phyloP scores from a whole-genome alignment of 2,888 invertebrate genomes.

The Drosophila barbarae region DNA sequence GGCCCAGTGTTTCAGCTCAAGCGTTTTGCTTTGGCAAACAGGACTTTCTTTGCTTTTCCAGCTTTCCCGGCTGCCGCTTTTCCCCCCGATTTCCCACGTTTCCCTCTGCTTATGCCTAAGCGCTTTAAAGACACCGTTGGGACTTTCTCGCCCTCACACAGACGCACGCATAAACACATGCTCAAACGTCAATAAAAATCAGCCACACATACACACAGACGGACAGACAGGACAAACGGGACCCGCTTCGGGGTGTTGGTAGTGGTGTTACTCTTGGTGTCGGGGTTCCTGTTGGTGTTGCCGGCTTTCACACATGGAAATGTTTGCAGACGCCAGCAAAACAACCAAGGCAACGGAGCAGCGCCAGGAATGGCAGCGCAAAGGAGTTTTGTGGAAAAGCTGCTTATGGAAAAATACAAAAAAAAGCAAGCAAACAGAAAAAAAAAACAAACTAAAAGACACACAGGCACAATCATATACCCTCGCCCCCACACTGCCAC shows the following conservation, averaged over 20 bases:
- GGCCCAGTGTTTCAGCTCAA: slow-evolving; percentile 38
- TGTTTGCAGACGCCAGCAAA: slow-evolving; percentile 74
- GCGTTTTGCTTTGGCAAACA: slow-evolving; percentile 36
- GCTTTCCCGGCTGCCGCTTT: slow-evolving; percentile 9
- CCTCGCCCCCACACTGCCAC: slow-evolving; percentile 2
- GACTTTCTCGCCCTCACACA: slow-evolving; percentile 37
- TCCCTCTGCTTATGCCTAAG: slow-evolving; percentile 55
- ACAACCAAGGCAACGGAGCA: slow-evolving; percentile 44
- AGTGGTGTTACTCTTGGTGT: slow-evolving; percentile 5
- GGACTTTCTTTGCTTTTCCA: slow-evolving; percentile 23
- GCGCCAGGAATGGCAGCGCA: slow-evolving; percentile 24
- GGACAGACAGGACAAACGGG: slow-evolving; percentile 29
- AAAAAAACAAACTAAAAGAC: slow-evolving; percentile 37
- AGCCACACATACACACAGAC: slow-evolving; percentile 19
- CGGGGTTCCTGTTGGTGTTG: slow-evolving; percentile 38
- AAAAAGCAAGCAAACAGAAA: slow-evolving; percentile 1
- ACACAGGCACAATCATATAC: slow-evolving; percentile 42
- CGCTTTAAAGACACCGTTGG: slow-evolving; percentile 73
- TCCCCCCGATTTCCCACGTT: neutral
- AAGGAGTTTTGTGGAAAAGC: slow-evolving; percentile 53
- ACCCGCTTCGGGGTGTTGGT: slow-evolving; percentile 16
- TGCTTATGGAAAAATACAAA: slow-evolving; percentile 69
- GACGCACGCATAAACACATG: slow-evolving; percentile 37
- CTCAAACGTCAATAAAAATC: slow-evolving; percentile 50
- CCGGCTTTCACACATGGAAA: slow-evolving; percentile 70